Conservation (phyloP, 2,797 vertebrate species). For the Novumbra hubbsi region DNA sequence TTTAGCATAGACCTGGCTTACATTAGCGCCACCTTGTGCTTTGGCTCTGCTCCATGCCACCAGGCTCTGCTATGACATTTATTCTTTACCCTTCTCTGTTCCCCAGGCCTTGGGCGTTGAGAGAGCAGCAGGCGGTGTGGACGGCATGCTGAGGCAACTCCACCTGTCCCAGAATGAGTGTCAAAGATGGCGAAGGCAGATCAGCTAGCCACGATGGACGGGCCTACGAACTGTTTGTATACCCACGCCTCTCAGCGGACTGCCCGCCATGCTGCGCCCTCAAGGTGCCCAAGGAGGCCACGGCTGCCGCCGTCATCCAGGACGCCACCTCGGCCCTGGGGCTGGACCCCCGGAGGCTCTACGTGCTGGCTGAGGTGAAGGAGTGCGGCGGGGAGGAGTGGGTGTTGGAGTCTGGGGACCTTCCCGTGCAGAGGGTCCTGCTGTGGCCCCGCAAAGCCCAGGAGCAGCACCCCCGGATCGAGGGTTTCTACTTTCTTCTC, state of each 20-base stretch:
- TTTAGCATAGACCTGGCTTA: not conserved
- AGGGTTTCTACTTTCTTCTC: conserved; percentile 93
- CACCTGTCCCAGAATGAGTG: conserved; percentile 91
- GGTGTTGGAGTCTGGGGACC: conserved; percentile 90
- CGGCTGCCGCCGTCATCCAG: conserved; percentile 83
- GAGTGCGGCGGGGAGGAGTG: conserved; percentile 96
- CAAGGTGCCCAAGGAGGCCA: conserved; percentile 87
- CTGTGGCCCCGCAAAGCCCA: conserved; percentile 96
- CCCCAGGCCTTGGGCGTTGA: conserved; percentile 77
- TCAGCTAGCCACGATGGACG: conserved; percentile 75
- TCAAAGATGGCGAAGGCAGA: conserved; percentile 80
- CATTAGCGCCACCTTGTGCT: not conserved
- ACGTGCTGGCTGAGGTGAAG: conserved; percentile 94
- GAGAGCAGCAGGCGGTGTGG: conserved; percentile 65
- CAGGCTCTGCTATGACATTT: not conserved
- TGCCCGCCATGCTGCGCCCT: conserved; percentile 80
- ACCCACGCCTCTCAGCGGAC: conserved; percentile 80
- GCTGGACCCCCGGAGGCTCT: conserved; percentile 81
- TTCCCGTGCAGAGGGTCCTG: conserved; percentile 90
- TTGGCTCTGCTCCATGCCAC: not conserved
- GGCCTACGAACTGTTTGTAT: conserved; percentile 88
- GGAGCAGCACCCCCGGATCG: conserved; percentile 82
- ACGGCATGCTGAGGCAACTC: conserved; percentile 85
- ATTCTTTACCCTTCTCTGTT: not conserved
- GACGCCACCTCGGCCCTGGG: conserved; percentile 78